A percentile compares a stretch with the other conserved stretches of the same genome.
Evolutionary conservation across 2,113 vertebrate species (phyloP).

Genomic region (Ceuthmochares aereus): DNA sequence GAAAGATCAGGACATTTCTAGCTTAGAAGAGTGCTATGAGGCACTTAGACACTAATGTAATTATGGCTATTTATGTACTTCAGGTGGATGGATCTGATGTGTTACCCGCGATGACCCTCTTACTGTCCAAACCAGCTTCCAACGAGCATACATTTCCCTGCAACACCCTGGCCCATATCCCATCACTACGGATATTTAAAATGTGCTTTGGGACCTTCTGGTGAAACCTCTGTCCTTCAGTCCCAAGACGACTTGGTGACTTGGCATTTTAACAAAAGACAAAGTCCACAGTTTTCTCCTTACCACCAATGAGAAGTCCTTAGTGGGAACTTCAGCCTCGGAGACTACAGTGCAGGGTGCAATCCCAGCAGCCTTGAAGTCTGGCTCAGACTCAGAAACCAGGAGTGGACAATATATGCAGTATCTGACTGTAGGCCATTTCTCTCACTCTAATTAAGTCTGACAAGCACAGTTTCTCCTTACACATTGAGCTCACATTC

Average conservation of each 20-base stretch:
- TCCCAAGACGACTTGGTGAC: background rate
- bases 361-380: rapidly evolving
- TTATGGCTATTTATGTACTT: constrained; percentile 35
- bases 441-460: constrained; percentile 20
- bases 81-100: background rate
- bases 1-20: constrained; percentile 55
- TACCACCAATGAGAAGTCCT: background rate
- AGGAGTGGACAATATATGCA: background rate
- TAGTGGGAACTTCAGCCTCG: background rate
- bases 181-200: background rate
- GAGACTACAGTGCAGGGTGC: background rate
- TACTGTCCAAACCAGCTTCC: background rate
- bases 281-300: background rate
- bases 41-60: constrained; percentile 2
- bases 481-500: constrained; percentile 10
- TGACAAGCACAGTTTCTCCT: constrained; percentile 48
- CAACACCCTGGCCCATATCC: background rate
- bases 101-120: background rate
- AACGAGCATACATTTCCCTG: background rate
- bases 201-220: background rate
- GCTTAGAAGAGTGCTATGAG: constrained; percentile 7
- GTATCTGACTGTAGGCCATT: background rate
- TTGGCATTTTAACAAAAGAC: background rate
- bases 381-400: background rate
- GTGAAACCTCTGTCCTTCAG: background rate